Conservation (phyloP, 1,140 invertebrate genomes). For the Wiebesia pumilae region DNA sequence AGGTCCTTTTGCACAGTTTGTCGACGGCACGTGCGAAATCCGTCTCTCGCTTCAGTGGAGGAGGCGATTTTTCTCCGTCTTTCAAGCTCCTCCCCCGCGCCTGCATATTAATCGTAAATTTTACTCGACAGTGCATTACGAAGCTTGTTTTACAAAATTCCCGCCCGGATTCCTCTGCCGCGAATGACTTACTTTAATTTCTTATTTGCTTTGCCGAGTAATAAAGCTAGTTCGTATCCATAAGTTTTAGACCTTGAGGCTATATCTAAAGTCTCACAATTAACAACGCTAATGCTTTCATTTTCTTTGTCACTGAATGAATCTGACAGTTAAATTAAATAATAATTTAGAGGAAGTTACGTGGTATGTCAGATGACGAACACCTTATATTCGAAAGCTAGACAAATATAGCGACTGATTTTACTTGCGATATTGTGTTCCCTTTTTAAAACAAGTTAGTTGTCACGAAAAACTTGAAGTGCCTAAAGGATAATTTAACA, state of each 20-base stretch:
- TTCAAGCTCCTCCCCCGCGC: background rate
- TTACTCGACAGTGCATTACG: slow-evolving; percentile 6
- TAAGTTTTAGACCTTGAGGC: background rate
- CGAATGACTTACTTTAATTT: slow-evolving; percentile 32
- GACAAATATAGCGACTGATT: no score
- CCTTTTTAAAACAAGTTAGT: no score
- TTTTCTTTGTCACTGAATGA: no score
- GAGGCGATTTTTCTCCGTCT: slow-evolving; percentile 41
- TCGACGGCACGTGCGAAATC: background rate
- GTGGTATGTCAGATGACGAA: no score
- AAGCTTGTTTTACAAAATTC: slow-evolving; percentile 37
- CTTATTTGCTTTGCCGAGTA: background rate
- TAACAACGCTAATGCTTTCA: no score
- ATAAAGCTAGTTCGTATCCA: background rate
- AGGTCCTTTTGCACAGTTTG: background rate
- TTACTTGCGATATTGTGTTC: no score
- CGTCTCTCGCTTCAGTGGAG: background rate
- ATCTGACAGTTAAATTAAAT: no score
- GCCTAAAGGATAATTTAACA: no score
- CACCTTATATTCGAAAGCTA: no score
- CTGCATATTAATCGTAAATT: slow-evolving; percentile 2
- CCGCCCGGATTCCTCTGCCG: background rate
- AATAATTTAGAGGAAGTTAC: no score
- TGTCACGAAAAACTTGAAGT: no score
- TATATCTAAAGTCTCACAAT: background rate